Conservation (phyloP, 2,888 invertebrate genomes). For the Harpalus rubripes region DNA sequence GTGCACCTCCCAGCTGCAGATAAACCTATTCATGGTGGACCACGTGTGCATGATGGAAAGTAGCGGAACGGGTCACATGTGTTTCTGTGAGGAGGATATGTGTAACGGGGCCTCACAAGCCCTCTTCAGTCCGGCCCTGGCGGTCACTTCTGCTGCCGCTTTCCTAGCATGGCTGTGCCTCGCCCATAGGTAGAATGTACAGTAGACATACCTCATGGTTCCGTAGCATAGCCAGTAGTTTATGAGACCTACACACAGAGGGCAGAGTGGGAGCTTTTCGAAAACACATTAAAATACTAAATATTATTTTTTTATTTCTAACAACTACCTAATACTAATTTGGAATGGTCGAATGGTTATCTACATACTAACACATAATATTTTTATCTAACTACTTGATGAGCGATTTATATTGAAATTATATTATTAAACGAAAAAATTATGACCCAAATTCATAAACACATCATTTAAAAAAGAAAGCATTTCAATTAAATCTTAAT, state of each 20-base stretch:
- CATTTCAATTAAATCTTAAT: no score
- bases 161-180: slow-evolving; percentile 66
- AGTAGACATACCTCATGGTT: slow-evolving; percentile 43
- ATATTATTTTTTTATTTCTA: background rate
- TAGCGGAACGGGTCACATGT: slow-evolving; percentile 98
- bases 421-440: no score
- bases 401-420: no score
- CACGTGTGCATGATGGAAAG: slow-evolving; percentile 99
- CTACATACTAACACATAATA: no score
- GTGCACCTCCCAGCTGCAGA: slow-evolving; percentile 95
- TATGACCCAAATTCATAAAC: no score
- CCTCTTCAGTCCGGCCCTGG: slow-evolving; percentile 39
- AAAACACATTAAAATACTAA: background rate
- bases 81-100: slow-evolving; percentile 98
- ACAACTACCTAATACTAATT: background rate
- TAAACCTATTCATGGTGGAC: slow-evolving; percentile 98
- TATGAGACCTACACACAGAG: slow-evolving; percentile 26
- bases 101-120: slow-evolving; percentile 84
- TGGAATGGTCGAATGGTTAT: no score
- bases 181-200: slow-evolving; percentile 66
- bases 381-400: no score
- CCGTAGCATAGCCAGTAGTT: slow-evolving; percentile 47
- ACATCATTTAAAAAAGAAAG: no score
- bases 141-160: slow-evolving; percentile 27
- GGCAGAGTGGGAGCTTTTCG: background rate